These are phyloP conservation scores for Rhingia campestris DNA, from an alignment of 2,888 invertebrate genomes.

Conservation along the genomic window DNA sequence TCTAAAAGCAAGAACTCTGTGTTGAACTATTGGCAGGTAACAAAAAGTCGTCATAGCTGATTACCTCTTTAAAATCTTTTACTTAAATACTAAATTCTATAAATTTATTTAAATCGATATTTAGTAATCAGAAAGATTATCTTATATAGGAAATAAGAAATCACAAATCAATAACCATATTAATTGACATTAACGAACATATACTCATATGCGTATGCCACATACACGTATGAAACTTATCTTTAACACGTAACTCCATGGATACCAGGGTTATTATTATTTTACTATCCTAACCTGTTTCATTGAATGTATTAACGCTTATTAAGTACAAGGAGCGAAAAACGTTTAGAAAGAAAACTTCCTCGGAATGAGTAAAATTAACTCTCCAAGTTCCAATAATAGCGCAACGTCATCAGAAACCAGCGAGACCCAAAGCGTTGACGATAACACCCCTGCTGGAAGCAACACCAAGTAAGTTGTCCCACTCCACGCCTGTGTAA, in stretches of 20 bases:
- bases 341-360: conserved; percentile 6
- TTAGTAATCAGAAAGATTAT: no score
- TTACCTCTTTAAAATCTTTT: not conserved
- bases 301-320: not conserved
- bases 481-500: not conserved
- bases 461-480: conserved; percentile 47
- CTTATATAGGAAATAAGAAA: not conserved
- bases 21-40: no score
- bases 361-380: conserved; percentile 66
- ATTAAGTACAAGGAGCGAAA: not conserved
- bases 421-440: conserved; percentile 80
- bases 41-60: no score
- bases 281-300: not conserved
- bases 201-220: not conserved
- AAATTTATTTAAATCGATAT: not conserved
- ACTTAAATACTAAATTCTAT: not conserved
- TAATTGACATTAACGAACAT: conserved; percentile 26
- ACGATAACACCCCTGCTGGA: conserved; percentile 76
- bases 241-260: conserved; percentile 41
- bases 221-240: not conserved
- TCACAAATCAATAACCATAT: conserved; percentile 42
- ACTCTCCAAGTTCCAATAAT: conserved; percentile 76
- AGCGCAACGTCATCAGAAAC: conserved; percentile 81
- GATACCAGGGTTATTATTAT: conserved; percentile 50
- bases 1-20: no score